Conservation (phyloP, 2,113 vertebrate genomes). For the Aegotheles bennettii region DNA sequence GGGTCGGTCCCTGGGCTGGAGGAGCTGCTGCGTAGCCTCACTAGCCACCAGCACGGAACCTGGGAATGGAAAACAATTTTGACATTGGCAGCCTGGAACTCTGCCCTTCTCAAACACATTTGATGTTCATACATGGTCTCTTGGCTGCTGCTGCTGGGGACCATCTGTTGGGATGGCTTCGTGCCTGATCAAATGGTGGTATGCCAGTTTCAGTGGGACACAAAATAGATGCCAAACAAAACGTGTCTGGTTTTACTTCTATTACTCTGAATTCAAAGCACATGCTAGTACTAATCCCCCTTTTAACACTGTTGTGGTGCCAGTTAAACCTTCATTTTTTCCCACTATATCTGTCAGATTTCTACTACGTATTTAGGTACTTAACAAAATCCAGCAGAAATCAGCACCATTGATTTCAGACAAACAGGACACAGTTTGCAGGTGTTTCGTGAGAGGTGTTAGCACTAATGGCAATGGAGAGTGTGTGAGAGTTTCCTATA, state of each 20-base stretch:
- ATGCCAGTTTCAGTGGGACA: constrained; percentile 66
- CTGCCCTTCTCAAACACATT: constrained; percentile 68
- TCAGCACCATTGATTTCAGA: not conserved
- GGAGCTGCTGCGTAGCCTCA: not conserved
- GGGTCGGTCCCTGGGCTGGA: not conserved
- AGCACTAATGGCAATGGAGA: not conserved
- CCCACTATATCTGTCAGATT: constrained; percentile 4
- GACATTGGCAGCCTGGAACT: constrained; percentile 68
- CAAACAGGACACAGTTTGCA: not conserved
- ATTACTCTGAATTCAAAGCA: constrained; percentile 58
- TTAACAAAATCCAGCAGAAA: not conserved
- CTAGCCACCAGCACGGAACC: constrained; percentile 42
- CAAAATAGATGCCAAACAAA: constrained; percentile 64
- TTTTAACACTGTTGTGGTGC: constrained; percentile 54
- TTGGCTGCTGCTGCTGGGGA: constrained; percentile 70
- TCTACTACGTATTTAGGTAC: not conserved
- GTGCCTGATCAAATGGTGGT: constrained; percentile 63
- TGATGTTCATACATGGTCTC: constrained; percentile 78
- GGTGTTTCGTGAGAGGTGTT: not conserved
- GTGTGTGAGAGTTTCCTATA: not conserved
- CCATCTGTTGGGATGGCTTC: constrained; percentile 74
- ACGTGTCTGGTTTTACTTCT: constrained; percentile 44
- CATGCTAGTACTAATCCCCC: constrained; percentile 50
- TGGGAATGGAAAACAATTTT: constrained; percentile 75
- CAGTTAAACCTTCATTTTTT: constrained; percentile 45